These are phyloP conservation scores for Enteromius unitaeniatus DNA, from an alignment of 2,797 vertebrate species.

Conservation along the genomic window DNA sequence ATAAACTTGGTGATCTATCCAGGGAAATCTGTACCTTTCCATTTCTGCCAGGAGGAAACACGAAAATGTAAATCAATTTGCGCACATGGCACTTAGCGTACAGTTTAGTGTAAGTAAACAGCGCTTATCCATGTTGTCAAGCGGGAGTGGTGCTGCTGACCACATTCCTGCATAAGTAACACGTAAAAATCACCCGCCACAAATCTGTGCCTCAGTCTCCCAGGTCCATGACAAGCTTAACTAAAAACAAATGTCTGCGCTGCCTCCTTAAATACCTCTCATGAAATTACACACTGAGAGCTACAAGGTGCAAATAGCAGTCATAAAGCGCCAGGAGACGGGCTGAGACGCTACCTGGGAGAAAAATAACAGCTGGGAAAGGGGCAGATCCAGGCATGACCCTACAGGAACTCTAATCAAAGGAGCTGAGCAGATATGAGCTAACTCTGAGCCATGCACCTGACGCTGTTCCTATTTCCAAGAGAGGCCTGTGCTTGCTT, in stretches of 20 bases:
- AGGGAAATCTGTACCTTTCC: constrained; percentile 15
- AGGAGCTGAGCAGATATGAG: constrained; percentile 70
- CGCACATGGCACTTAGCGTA: neutral
- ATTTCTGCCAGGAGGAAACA: neutral
- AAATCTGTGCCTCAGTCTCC: constrained; percentile 16
- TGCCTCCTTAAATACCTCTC: constrained; percentile 70
- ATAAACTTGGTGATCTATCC: constrained; percentile 19
- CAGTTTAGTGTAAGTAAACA: constrained; percentile 3
- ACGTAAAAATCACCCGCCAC: constrained; percentile 15
- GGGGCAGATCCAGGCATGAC: constrained; percentile 76
- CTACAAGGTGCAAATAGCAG: constrained; percentile 80
- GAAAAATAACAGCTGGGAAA: constrained; percentile 79
- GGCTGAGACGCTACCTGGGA: constrained; percentile 79
- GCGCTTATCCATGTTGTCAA: constrained; percentile 11
- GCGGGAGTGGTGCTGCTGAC: constrained; percentile 17
- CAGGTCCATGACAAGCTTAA: constrained; percentile 57
- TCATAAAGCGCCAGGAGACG: constrained; percentile 70
- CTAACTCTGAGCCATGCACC: constrained; percentile 71
- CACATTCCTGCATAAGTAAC: constrained; percentile 31
- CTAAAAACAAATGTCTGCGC: constrained; percentile 62
- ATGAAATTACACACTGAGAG: constrained; percentile 78
- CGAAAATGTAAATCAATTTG: neutral
- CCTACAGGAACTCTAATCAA: constrained; percentile 68
- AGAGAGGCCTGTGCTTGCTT: constrained; percentile 36
- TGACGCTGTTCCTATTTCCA: constrained; percentile 57